These are phyloP conservation scores for Dasyurus viverrinus DNA, from an alignment of 2,113 vertebrate genomes.

Conservation along the genomic window DNA sequence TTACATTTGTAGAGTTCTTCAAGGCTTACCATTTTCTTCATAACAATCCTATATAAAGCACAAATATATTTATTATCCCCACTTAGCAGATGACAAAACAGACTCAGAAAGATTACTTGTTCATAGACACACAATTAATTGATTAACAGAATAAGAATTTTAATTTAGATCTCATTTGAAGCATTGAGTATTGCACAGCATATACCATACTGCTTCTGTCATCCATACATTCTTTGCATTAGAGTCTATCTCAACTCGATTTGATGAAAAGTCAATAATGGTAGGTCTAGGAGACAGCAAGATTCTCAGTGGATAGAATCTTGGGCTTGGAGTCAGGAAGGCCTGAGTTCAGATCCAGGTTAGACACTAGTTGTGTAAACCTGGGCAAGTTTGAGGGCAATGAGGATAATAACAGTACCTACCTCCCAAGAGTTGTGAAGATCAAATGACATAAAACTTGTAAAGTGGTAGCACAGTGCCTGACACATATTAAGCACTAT, in stretches of 20 bases:
- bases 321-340: neutral
- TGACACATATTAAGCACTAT: no score
- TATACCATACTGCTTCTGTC: neutral
- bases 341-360: neutral
- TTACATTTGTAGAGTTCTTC: neutral
- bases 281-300: neutral
- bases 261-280: no score
- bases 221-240: neutral
- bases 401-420: no score
- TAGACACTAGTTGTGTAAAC: neutral
- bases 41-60: neutral
- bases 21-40: neutral
- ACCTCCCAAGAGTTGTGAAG: no score
- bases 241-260: neutral
- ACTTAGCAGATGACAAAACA: conserved; percentile 25
- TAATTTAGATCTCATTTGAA: neutral
- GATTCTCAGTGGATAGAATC: neutral
- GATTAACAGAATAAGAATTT: neutral
- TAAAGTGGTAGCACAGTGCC: no score
- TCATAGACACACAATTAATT: neutral
- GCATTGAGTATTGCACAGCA: neutral
- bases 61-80: neutral
- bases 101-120: neutral
- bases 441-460: no score
- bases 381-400: neutral